These are phyloP conservation scores for Dorcus hopei DNA, from an alignment of 2,888 invertebrate genomes.

Conservation along the genomic window DNA sequence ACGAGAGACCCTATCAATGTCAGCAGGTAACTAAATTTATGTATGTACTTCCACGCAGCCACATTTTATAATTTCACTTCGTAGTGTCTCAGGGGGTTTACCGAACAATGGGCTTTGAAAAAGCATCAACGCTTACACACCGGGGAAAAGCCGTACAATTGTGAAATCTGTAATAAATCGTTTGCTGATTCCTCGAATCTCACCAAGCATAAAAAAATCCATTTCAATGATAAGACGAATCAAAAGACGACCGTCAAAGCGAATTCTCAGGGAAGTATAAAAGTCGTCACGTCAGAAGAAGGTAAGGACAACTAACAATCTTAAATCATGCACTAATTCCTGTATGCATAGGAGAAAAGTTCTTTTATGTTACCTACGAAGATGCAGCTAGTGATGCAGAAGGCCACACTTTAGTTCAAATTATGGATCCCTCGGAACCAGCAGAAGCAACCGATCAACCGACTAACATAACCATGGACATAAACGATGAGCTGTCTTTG, in stretches of 20 bases:
- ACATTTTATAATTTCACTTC: background rate
- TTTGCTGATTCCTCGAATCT: conserved; percentile 78
- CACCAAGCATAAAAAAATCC: conserved; percentile 60
- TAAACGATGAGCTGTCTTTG: background rate
- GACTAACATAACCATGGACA: background rate
- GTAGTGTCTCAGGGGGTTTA: conserved; percentile 57
- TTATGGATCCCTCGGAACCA: conserved; percentile 28
- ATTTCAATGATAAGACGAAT: conserved; percentile 25
- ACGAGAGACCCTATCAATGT: conserved; percentile 64
- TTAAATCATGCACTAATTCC: background rate
- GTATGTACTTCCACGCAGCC: background rate
- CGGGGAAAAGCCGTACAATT: conserved; percentile 67
- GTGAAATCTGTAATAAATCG: conserved; percentile 67
- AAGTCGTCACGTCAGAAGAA: conserved; percentile 22
- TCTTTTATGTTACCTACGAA: conserved; percentile 54
- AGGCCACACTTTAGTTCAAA: conserved; percentile 43
- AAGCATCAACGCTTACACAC: conserved; percentile 65
- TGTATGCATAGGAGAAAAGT: conserved; percentile 33
- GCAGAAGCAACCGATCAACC: conserved; percentile 8
- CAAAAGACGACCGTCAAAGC: conserved; percentile 8
- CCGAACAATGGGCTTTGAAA: conserved; percentile 62
- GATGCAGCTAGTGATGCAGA: conserved; percentile 33
- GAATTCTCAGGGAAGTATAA: conserved; percentile 14
- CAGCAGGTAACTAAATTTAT: conserved; percentile 44
- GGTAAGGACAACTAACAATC: conserved; percentile 7